Base-by-base conservation (phyloP, 30 jellyfish, hydroid and myxozoan genomes). In the Rhopilema esculentum region DNA sequence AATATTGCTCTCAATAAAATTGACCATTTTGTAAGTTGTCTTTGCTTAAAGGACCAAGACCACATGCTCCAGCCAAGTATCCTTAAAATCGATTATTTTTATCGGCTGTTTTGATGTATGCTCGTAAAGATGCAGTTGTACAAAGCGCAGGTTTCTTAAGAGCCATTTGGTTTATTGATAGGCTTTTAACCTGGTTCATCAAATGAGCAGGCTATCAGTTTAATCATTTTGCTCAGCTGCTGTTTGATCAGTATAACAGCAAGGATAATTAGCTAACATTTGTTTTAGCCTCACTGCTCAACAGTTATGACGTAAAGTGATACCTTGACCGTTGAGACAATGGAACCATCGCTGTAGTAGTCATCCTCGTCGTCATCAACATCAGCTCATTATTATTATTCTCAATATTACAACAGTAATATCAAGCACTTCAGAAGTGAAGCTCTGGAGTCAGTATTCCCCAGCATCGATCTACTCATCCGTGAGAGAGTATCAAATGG, bases 41-140 rank as follows among this genome's bases (percentile, higher is more conserved):
- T 62, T 27, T 33, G 49, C 77, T 78, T 25, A 78, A 53, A 24
- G 31, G 31, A 77, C 69, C 79, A 53, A 22, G 77, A 30, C 32
- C 66, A 20, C 88, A 78, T 78, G 88, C 66, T 75, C 17, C 48
- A 29, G 4, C 69, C 29, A 78, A 78, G 79, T 78, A 78, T 62
- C 19, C 69, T 78, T 48, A 23, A 78, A 27, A 78, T 78, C 88
- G 61, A 78, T 78, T 78, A 61, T 23, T 16, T 1, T 16, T 78
- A 29, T 22, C n/a, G 16, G 26, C 1, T 70, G 26, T 8, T 70
- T 26, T 23, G 50, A 1, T 23, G 50, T 27, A 27, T 40, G 57
- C 57, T 40, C 12, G 57, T 40, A 40, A 12, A 2, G 57, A 12
- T 40, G 57, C 57, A 40, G 57, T 40, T 40, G 57, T 40, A 40